Conservation (phyloP, 2,797 vertebrate species). For the Cercopithecus neglectus region DNA sequence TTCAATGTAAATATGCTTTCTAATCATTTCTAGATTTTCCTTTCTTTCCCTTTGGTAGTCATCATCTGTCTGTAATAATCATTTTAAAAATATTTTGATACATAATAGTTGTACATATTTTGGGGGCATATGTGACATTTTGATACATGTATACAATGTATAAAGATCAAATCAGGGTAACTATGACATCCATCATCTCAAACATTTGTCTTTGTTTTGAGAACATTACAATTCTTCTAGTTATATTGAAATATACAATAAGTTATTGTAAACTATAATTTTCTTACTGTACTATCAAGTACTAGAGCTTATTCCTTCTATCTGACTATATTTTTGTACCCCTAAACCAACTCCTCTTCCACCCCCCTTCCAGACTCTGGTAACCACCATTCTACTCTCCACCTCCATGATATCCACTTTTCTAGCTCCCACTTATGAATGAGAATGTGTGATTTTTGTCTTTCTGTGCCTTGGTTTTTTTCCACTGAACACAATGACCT, state of each 20-base stretch:
- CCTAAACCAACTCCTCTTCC: background rate
- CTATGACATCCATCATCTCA: background rate
- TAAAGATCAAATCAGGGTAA: background rate
- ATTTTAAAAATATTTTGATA: background rate
- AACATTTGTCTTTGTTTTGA: background rate
- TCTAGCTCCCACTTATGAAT: background rate
- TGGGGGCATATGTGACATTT: background rate
- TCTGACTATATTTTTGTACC: background rate
- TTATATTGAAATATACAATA: background rate
- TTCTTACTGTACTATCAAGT: background rate
- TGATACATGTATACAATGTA: background rate
- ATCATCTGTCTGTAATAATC: slow-evolving; percentile 17
- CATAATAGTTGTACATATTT: background rate
- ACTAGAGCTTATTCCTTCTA: background rate
- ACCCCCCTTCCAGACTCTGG: background rate
- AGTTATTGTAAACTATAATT: background rate
- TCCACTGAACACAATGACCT: background rate
- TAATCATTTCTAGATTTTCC: background rate
- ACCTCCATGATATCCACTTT: background rate
- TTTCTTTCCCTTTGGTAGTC: background rate
- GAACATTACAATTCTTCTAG: background rate
- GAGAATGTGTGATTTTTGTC: background rate
- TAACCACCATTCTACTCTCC: background rate
- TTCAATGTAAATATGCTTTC: slow-evolving; percentile 2
- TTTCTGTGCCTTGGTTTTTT: background rate